phyloP scores from a whole-genome alignment of 64 coral and sea anemone genomes.

The Acropora tenuis region DNA sequence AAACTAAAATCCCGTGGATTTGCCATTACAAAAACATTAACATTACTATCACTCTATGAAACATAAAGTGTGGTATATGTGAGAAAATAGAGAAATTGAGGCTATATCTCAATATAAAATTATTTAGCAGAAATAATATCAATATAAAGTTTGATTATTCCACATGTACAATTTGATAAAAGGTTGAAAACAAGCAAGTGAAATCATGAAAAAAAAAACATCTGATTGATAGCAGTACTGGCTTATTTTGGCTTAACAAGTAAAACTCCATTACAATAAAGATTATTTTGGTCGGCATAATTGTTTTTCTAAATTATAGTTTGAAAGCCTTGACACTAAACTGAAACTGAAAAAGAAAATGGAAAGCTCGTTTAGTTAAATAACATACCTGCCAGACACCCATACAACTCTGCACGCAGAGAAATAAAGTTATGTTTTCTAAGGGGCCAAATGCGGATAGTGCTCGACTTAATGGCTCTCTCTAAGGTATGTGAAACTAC shows the following conservation, averaged over 20 bases:
- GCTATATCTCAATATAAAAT: neutral
- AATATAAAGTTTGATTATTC: neutral
- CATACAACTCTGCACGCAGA: slow-evolving; percentile 68
- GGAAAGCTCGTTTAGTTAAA: neutral
- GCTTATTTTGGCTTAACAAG: neutral
- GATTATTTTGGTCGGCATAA: no score
- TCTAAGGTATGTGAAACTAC: slow-evolving; percentile 33
- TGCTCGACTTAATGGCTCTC: slow-evolving; percentile 38
- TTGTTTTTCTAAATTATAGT: no score
- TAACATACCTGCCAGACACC: slow-evolving; percentile 55
- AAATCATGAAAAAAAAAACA: neutral
- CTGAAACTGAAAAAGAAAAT: neutral
- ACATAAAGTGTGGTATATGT: neutral
- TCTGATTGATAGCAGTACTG: neutral
- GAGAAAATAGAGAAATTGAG: neutral
- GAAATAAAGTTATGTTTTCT: slow-evolving; percentile 57
- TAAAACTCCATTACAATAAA: neutral
- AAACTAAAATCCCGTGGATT: neutral
- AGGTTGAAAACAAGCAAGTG: neutral
- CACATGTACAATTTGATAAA: neutral
- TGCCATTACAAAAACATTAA: neutral
- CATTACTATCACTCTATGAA: neutral
- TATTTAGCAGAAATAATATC: neutral
- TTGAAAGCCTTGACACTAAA: no score
- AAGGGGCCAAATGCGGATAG: slow-evolving; percentile 60